phyloP scores from a whole-genome alignment of 2,888 invertebrate species.

The Megaustenia siamemsis region DNA sequence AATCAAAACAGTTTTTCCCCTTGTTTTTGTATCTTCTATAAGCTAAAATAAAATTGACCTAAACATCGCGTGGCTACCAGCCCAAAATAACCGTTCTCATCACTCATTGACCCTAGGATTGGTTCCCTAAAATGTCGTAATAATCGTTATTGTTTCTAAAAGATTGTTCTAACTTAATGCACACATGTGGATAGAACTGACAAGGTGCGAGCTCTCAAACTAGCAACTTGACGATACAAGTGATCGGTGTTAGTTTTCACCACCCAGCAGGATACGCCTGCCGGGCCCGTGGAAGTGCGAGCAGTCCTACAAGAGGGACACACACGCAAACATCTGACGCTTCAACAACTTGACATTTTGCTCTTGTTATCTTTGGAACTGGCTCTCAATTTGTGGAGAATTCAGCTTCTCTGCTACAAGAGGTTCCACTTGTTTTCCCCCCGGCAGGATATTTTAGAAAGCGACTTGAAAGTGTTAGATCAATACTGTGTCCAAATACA shows the following conservation, averaged over 20 bases:
- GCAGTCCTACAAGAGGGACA: background rate
- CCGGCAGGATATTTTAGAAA: background rate
- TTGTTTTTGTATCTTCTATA: too few relatives aligned
- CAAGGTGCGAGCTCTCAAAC: too few relatives aligned
- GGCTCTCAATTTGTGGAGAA: background rate
- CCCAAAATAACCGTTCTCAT: too few relatives aligned
- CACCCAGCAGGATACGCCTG: background rate
- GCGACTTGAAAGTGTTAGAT: background rate
- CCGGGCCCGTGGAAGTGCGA: background rate
- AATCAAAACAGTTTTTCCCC: too few relatives aligned
- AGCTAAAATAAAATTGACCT: too few relatives aligned
- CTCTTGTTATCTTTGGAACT: constrained; percentile 7
- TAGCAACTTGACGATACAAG: too few relatives aligned
- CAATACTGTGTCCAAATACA: background rate
- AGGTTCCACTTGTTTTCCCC: background rate
- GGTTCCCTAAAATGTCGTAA: too few relatives aligned
- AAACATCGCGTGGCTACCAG: too few relatives aligned
- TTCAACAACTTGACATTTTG: constrained; percentile 18
- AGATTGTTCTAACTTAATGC: too few relatives aligned
- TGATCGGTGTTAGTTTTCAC: background rate
- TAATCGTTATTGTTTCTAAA: too few relatives aligned
- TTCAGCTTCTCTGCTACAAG: background rate
- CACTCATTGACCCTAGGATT: too few relatives aligned
- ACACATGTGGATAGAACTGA: too few relatives aligned
- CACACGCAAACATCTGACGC: constrained; percentile 1